phyloP scores from a whole-genome alignment of 1,140 invertebrate species.

The Microplitis demolitor region DNA sequence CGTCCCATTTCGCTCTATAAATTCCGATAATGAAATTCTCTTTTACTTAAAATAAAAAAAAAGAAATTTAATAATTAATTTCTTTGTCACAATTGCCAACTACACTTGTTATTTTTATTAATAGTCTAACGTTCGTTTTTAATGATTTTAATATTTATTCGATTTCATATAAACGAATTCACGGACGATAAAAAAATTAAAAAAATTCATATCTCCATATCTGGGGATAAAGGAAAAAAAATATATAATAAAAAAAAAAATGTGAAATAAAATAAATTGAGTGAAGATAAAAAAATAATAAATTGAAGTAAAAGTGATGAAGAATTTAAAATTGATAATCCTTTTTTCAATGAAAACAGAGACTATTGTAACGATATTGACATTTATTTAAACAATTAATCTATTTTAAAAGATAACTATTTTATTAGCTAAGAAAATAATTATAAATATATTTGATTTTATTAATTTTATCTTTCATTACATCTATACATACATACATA shows the following conservation, averaged over 20 bases:
- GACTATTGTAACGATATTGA: neutral
- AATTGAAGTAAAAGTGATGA: too few relatives aligned
- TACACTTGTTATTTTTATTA: slow-evolving; percentile 1
- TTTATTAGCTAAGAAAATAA: neutral
- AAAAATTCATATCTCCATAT: neutral
- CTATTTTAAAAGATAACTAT: neutral
- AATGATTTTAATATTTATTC: slow-evolving; percentile 3
- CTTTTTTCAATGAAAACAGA: too few relatives aligned
- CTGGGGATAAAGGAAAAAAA: neutral
- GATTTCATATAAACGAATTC: neutral
- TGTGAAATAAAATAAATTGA: too few relatives aligned
- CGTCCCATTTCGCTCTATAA: neutral
- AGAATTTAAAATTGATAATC: too few relatives aligned
- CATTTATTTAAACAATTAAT: neutral
- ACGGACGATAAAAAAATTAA: neutral
- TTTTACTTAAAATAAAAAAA: neutral
- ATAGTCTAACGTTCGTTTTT: neutral
- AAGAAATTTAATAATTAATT: neutral
- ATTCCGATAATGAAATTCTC: neutral
- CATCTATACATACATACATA: neutral
- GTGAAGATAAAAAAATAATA: too few relatives aligned
- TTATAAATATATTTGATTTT: neutral
- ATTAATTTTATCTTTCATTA: neutral
- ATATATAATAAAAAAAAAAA: neutral
- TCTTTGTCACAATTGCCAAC: neutral